A percentile compares a stretch with the other conserved stretches of the same genome.
These are phyloP conservation scores for Drosophila glabriapex DNA, from an alignment of 2,888 invertebrate genomes.

Conservation along the genomic window DNA sequence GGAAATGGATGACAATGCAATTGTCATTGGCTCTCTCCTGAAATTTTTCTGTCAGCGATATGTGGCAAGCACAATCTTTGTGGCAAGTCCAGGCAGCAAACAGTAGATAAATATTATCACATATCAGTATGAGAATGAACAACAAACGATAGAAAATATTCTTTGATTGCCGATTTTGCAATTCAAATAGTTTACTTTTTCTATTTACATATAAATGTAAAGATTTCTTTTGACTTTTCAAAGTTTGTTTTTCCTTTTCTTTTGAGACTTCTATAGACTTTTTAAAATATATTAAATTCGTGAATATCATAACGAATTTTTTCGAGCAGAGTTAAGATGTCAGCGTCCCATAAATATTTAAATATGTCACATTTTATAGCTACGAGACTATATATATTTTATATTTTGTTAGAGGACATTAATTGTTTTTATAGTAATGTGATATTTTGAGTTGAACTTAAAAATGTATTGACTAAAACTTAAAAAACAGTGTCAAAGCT, in stretches of 20 bases:
- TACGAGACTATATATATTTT: not conserved
- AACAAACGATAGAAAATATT: constrained; percentile 8
- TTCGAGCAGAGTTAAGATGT: not conserved
- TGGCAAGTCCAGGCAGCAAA: constrained; percentile 8
- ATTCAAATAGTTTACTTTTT: constrained; percentile 10
- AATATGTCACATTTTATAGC: not conserved
- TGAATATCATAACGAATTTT: not conserved
- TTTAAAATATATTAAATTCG: not conserved
- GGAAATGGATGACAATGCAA: constrained; percentile 24
- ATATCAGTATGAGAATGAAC: constrained; percentile 26
- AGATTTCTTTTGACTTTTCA: not conserved
- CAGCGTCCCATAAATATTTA: not conserved
- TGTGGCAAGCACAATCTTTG: constrained; percentile 13
- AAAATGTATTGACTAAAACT: not conserved
- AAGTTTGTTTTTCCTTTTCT: not conserved
- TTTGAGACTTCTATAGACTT: not conserved
- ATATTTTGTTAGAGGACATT: not conserved
- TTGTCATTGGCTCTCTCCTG: constrained; percentile 20
- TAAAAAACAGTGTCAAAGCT: not conserved
- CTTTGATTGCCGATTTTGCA: constrained; percentile 14
- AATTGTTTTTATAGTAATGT: too few relatives aligned
- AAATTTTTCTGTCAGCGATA: constrained; percentile 22
- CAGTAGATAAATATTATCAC: constrained; percentile 37
- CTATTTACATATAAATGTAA: constrained; percentile 1
- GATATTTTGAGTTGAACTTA: not conserved